Conservation (phyloP, 2,888 invertebrate species). For the Eudasyphora cyanicolor region DNA sequence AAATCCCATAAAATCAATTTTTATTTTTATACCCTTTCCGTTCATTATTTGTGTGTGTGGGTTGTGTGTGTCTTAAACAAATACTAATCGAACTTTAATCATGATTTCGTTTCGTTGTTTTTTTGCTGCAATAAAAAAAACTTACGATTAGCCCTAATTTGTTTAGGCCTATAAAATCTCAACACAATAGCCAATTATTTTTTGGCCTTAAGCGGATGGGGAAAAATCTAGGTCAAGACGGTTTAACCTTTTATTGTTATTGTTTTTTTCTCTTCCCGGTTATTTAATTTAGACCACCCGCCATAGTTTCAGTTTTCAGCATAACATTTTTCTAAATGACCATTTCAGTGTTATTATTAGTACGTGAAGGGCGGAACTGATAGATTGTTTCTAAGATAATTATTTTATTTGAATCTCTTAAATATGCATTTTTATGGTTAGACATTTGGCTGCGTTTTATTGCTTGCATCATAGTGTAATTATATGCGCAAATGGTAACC, state of each 20-base stretch:
- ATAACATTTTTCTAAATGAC: background rate
- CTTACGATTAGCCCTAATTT: background rate
- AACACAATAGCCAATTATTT: conserved; percentile 3
- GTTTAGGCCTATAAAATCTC: background rate
- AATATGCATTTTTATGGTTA: too few species aligned
- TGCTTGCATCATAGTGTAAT: too few species aligned
- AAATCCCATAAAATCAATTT: background rate
- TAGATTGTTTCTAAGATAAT: too few species aligned
- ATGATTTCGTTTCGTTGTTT: background rate
- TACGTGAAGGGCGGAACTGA: background rate
- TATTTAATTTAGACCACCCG: conserved; percentile 8
- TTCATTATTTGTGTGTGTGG: background rate
- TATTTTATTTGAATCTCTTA: too few species aligned
- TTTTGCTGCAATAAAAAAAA: background rate
- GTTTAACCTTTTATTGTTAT: background rate
- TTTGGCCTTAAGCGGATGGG: background rate
- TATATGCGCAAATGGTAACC: too few species aligned
- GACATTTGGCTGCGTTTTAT: too few species aligned
- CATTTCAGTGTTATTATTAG: background rate
- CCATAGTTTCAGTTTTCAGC: background rate
- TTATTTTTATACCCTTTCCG: background rate
- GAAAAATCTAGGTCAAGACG: background rate
- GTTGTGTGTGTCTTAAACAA: background rate
- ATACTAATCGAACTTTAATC: conserved; percentile 3
- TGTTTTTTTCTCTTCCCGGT: background rate